Base-by-base conservation (phyloP, 2,113 vertebrate species). In the Turdus rufiventris region DNA sequence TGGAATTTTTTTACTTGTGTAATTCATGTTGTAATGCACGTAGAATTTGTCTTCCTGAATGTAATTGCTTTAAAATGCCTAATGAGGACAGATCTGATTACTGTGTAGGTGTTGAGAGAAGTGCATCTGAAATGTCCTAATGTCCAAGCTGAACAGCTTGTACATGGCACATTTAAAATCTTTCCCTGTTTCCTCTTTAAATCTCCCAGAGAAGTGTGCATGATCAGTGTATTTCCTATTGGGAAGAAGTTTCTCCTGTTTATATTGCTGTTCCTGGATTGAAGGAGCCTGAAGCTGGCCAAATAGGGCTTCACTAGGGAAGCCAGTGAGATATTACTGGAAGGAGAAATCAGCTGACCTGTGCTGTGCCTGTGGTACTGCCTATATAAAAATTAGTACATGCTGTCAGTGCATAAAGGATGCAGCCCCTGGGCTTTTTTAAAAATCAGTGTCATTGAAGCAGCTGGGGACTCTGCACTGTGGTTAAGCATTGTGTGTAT, bases 121-220 rank as follows among this genome's bases (percentile, higher is more conserved):
- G 18, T 25, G 33, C 26, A 71, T 54, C 57, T 68, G 67, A 74
- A 63, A 74, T 74, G 56, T 66, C 63, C 43, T 6, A 68, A 14
- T 19, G 75, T 73, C 71, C 29, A 2, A 54, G 38, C 54, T 53
- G 68, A 85, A 50, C 9, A 31, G 51, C 18, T 70, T 58, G 45
- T 34, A 42, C 23, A 0, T 31, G 18, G 6, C 74, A 62, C 0
- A 0, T 42, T 53, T 72, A 6, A 67, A 68, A 5, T 28, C 14
- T 82, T 34, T 61, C 58, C 14, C 36, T 43, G 0, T 89, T 89
- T 20, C 14, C 13, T 71, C 18, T 66, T 58, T 54, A 62, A 73
- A 36, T 82, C n/a, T 88, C 42, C 8, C 40, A 38, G 38, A 53
- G 48, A 68, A 79, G 38, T 61, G 28, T 48, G 25, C 11, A 8